Evolutionary conservation across 2,113 vertebrate genomes (phyloP), one percentile per base, ranked within the genome.

Genomic region (Aptenodytes forsteri): DNA sequence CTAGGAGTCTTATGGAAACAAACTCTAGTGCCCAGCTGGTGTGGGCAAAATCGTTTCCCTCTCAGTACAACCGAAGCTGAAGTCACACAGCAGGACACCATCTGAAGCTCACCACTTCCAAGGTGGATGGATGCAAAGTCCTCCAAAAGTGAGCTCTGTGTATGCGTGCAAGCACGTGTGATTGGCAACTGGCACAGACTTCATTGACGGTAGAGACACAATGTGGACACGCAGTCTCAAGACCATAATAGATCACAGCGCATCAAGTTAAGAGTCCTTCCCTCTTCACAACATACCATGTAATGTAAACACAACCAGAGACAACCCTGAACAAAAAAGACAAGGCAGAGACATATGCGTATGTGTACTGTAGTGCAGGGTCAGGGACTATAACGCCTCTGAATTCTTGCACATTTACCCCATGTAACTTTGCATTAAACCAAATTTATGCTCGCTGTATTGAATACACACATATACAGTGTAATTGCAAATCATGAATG

Each of bases 21-120:
- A 46, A 72, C 3, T 36, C 9, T 34, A 42, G 23, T 47, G 9
- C 4, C 10, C 47, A 62, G 11, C 6, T n/a, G 6, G 5, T 22
- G 25, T 12, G 34, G 27, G 4, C 25, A 61, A 49, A 70, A 58
- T 23, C 18, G 3, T 36, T 84, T 84, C 23, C 40, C 9, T 72
- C 21, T 56, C 22, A 47, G 13, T 23, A 29, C 16, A 47, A 17
- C 4, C 1, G 0, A 67, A 77, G 22, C 6, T 0, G 1, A 76
- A 23, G 23, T 38, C 27, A 52, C 20, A 22, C 7, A 62, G 7
- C 21, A 40, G 16, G 36, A 40, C 8, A 47, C 4, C 11, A 29
- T 20, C 17, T 59, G 62, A 89, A 71, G 30, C 3, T 54, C 19
- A n/a, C 4, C 20, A 38, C 14, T 61, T 49, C 6, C 46, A 17